Evolutionary conservation across 2,113 vertebrate species (phyloP).

Genomic region (Erinaceus europaeus): DNA sequence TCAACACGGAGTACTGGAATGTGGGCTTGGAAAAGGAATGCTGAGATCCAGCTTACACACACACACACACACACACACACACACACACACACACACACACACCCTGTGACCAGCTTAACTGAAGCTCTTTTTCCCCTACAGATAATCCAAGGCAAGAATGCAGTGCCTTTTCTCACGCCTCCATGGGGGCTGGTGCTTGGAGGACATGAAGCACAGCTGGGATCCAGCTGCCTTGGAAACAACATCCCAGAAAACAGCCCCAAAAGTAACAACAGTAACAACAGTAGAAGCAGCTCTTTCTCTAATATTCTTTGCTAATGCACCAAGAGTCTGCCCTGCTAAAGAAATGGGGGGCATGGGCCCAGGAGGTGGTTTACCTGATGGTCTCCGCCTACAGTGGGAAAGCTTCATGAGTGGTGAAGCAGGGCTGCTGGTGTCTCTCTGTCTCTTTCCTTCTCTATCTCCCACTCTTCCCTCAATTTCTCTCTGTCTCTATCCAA

Average conservation of each 20-base stretch:
- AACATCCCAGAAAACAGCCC: not conserved
- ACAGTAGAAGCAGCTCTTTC: not conserved
- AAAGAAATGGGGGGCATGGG: accelerated
- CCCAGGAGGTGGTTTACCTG: too few species aligned
- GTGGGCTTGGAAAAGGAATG: constrained; percentile 59
- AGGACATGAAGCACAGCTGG: constrained; percentile 4
- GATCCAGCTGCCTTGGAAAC: not conserved
- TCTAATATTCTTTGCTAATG: accelerated
- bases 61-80: not conserved
- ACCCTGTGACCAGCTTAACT: constrained; percentile 4
- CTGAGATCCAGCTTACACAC: constrained; percentile 27
- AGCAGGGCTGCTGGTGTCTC: not conserved
- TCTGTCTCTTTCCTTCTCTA: not conserved
- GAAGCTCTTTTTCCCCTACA: not conserved
- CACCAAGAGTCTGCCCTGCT: not conserved
- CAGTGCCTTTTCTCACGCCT: not conserved
- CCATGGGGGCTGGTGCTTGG: not conserved
- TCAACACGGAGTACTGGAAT: constrained; percentile 80
- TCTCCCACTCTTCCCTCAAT: not conserved
- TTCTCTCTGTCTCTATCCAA: too few species aligned
- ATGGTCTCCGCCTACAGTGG: too few species aligned
- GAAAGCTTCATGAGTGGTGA: too few species aligned
- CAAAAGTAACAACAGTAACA: not conserved
- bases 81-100: accelerated
- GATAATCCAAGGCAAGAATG: not conserved